Evolutionary conservation across 2,797 vertebrate genomes (phyloP).

Genomic region (Phrynocephalus guinanensis): DNA sequence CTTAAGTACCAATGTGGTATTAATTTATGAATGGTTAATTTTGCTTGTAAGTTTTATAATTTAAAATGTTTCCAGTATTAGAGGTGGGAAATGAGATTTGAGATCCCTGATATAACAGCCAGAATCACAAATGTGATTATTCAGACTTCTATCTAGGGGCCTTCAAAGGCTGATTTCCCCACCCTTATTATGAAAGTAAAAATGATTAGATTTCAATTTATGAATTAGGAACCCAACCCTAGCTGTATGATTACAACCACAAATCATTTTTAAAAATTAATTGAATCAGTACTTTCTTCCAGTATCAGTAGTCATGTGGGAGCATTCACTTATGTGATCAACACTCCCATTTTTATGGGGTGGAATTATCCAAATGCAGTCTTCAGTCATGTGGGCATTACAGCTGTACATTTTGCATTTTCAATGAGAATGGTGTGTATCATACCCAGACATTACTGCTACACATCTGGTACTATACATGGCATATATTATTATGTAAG

Average conservation of each 20-base stretch:
- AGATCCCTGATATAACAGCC: background rate
- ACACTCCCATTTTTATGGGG: background rate
- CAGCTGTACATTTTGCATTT: background rate
- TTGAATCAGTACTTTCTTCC: constrained; percentile 14
- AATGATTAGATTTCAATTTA: constrained; percentile 42
- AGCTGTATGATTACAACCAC: constrained; percentile 19
- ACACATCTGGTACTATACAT: background rate
- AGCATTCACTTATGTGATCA: background rate
- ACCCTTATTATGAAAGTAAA: background rate
- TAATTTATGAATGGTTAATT: background rate
- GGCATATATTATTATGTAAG: background rate
- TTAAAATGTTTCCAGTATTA: rapidly evolving
- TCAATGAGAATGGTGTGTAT: background rate
- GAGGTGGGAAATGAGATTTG: background rate
- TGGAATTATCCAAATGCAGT: background rate
- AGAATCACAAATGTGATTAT: constrained; percentile 2
- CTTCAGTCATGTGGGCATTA: background rate
- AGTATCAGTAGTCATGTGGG: constrained; percentile 32
- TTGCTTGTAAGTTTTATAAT: background rate
- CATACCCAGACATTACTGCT: no score
- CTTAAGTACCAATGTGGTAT: background rate
- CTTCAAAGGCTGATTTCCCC: background rate
- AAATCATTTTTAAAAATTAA: constrained; percentile 24
- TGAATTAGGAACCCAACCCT: constrained; percentile 32
- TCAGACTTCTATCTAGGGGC: constrained; percentile 28